Evolutionary conservation across 2,113 vertebrate genomes (phyloP).

Genomic region (Xenopus tropicalis): UCB_Xtro_10.0 CM004446.2:143349501-143350000

Average conservation of each 20-base stretch:
- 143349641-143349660: slow-evolving; percentile 12
- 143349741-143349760: slow-evolving; percentile 16
- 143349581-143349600: slow-evolving; percentile 32
- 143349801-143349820: no score
- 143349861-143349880: no score
- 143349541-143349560: slow-evolving; percentile 24
- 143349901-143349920: no score
- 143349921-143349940: no score
- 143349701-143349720: slow-evolving; percentile 14
- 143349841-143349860: no score
- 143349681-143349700: slow-evolving; percentile 16
- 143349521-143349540: slow-evolving; percentile 35
- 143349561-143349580: slow-evolving; percentile 21
- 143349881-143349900: no score
- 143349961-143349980: no score
- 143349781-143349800: no score
- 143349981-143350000: no score
- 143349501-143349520: slow-evolving; percentile 6
- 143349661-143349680: slow-evolving; percentile 4
- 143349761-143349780: slow-evolving; percentile 12
- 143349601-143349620: slow-evolving; percentile 30
- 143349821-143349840: no score
- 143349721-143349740: slow-evolving; percentile 24
- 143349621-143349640: slow-evolving; percentile 35
- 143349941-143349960: no score